These are phyloP conservation scores for Ctenopoma kingsleyae DNA, from an alignment of 2,797 vertebrate genomes.

Conservation along the genomic window DNA sequence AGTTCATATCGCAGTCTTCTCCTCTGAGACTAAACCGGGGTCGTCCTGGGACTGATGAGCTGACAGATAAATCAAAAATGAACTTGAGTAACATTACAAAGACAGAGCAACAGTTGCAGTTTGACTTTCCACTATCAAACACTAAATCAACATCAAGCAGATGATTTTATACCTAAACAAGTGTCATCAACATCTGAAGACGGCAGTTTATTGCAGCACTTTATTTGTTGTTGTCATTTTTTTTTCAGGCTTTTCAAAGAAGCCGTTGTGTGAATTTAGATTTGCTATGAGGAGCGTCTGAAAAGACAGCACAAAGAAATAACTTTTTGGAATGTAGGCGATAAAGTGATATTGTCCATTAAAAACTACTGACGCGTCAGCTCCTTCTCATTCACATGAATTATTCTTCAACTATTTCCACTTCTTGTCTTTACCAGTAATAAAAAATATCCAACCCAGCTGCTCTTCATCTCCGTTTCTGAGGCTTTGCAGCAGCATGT, in stretches of 20 bases:
- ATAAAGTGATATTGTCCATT: background rate
- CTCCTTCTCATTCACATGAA: slow-evolving; percentile 20
- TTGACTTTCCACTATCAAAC: background rate
- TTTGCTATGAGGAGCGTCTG: background rate
- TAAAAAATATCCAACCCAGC: slow-evolving; percentile 25
- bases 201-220: background rate
- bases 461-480: slow-evolving; percentile 38
- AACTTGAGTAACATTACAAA: background rate
- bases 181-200: background rate
- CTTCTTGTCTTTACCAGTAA: slow-evolving; percentile 36
- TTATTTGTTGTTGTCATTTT: slow-evolving; percentile 7
- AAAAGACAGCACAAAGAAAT: slow-evolving; percentile 4
- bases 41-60: background rate
- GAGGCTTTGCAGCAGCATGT: slow-evolving; percentile 36
- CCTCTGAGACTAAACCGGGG: background rate
- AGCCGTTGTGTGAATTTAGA: background rate
- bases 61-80: background rate
- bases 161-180: background rate
- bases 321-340: background rate
- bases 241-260: slow-evolving; percentile 1
- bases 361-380: background rate
- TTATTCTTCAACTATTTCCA: slow-evolving; percentile 41
- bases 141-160: background rate
- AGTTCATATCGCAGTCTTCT: background rate
- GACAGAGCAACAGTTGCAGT: background rate